These are phyloP conservation scores for Phoebastria nigripes DNA, from an alignment of 2,797 vertebrate species.

Conservation along the genomic window DNA sequence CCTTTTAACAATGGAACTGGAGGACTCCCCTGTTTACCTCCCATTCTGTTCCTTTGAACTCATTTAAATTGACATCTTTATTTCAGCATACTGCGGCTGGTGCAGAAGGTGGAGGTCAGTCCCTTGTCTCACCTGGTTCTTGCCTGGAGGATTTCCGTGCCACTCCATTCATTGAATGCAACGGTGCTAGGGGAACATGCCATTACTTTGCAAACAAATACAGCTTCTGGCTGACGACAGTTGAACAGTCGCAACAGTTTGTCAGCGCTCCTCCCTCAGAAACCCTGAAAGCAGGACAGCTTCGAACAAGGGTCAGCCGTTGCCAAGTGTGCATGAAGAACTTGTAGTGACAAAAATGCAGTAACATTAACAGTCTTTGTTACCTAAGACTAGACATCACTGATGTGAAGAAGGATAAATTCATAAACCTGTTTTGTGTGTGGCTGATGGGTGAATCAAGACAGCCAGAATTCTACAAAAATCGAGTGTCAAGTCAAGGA, in stretches of 20 bases:
- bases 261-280: slow-evolving; percentile 75
- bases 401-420: neutral
- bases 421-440: neutral
- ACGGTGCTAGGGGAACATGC: slow-evolving; percentile 86
- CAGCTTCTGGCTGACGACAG: slow-evolving; percentile 95
- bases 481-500: neutral
- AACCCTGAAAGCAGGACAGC: slow-evolving; percentile 88
- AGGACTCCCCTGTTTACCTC: neutral
- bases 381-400: neutral
- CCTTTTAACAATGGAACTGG: neutral
- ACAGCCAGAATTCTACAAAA: neutral
- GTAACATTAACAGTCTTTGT: neutral
- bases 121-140: slow-evolving; percentile 91
- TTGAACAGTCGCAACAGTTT: slow-evolving; percentile 83
- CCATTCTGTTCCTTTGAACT: neutral
- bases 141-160: slow-evolving; percentile 95
- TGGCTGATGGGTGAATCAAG: neutral
- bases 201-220: slow-evolving; percentile 96
- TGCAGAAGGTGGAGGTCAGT: slow-evolving; percentile 91
- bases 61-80: neutral
- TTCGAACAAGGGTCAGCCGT: slow-evolving; percentile 85
- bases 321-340: slow-evolving; percentile 98
- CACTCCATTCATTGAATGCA: slow-evolving; percentile 96
- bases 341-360: slow-evolving; percentile 74
- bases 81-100: slow-evolving; percentile 91